Evolutionary conservation across 2,797 vertebrate species (phyloP).

Genomic region (Hypotaenidia philippensis): DNA sequence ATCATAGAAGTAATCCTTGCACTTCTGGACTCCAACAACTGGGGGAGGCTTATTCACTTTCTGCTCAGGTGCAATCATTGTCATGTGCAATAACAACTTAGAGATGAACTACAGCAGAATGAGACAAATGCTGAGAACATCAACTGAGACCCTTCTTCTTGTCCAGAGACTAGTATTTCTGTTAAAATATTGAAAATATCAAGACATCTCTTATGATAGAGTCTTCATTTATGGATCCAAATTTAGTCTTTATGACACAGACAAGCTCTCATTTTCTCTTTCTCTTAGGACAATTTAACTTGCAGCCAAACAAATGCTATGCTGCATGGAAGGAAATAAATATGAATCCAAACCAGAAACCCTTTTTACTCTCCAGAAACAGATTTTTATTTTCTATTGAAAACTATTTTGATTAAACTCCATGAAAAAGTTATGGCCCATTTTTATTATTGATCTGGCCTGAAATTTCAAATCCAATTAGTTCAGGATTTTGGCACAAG

Average conservation of each 20-base stretch:
- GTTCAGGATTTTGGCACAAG: neutral
- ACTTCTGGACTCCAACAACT: neutral
- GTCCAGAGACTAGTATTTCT: neutral
- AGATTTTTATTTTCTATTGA: neutral
- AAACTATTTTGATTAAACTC: neutral
- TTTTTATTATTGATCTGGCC: neutral
- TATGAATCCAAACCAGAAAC: neutral
- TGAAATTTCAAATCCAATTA: neutral
- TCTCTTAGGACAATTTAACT: neutral
- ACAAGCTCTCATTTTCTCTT: neutral
- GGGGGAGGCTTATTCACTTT: slow-evolving; percentile 28
- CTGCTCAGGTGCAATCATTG: slow-evolving; percentile 37
- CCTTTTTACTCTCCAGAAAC: neutral
- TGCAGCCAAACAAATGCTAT: neutral
- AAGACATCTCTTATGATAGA: neutral
- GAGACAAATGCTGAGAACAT: neutral
- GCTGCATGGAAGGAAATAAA: neutral
- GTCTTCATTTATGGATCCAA: neutral
- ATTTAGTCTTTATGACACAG: neutral
- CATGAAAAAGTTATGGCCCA: neutral
- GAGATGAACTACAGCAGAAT: neutral
- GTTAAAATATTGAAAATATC: neutral
- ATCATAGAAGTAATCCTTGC: slow-evolving; percentile 20
- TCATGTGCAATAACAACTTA: slow-evolving; percentile 38
- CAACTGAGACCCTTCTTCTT: neutral